These are phyloP conservation scores for Erpornis zantholeuca DNA, from an alignment of 2,113 vertebrate genomes.

Conservation along the genomic window DNA sequence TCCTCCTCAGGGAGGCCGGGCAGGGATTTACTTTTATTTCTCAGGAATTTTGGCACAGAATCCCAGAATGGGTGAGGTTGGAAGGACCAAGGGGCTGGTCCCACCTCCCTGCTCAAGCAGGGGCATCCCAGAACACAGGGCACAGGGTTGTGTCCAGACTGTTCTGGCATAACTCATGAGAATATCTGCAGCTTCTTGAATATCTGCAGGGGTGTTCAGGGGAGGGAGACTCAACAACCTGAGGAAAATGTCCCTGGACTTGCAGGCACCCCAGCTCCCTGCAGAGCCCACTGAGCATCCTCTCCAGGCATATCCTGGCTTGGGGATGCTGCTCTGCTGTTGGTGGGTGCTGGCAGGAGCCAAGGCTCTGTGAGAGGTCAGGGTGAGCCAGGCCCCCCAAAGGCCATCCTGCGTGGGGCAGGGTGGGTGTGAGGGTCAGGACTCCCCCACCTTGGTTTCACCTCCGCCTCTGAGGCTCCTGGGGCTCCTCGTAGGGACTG, in stretches of 20 bases:
- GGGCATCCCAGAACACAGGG: neutral
- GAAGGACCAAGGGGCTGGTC: neutral
- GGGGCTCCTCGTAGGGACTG: accelerated
- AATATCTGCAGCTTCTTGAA: neutral
- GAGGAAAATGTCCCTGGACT: neutral
- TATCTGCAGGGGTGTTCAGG: neutral
- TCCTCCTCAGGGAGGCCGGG: neutral
- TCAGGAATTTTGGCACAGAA: neutral
- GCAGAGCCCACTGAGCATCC: neutral
- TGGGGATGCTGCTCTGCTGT: neutral
- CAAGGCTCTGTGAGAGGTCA: neutral
- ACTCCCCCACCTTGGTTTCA: accelerated
- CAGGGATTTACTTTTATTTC: neutral
- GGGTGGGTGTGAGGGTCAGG: accelerated
- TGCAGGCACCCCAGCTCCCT: neutral
- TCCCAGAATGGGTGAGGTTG: neutral
- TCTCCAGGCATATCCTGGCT: accelerated
- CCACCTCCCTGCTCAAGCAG: neutral
- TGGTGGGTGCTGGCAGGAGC: accelerated
- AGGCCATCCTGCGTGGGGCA: accelerated
- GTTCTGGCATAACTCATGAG: neutral
- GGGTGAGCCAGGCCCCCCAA: neutral
- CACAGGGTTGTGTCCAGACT: neutral
- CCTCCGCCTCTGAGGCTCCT: too few species aligned
- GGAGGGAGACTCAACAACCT: neutral